Evolutionary conservation across 2,888 invertebrate species (phyloP).

Genomic region (Trachelus stipa): DNA sequence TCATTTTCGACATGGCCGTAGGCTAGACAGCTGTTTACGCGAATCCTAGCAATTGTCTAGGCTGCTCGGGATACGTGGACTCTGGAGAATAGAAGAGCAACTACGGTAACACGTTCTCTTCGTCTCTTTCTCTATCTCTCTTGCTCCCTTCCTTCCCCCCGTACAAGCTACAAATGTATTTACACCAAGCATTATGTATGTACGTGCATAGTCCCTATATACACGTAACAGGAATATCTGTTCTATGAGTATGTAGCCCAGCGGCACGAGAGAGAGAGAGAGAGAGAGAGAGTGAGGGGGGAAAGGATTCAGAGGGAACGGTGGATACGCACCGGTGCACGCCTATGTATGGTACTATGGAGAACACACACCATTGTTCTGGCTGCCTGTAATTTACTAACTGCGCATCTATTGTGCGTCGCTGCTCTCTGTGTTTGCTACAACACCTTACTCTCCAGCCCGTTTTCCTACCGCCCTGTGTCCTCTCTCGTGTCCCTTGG

Average conservation of each 20-base stretch:
- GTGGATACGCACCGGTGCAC: conserved; percentile 47
- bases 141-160: too few relatives aligned
- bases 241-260: neutral
- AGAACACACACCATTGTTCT: conserved; percentile 41
- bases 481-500: conserved; percentile 11
- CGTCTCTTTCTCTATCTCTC: too few relatives aligned
- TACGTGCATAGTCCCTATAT: neutral
- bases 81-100: too few relatives aligned
- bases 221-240: neutral
- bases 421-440: conserved; percentile 41
- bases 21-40: too few relatives aligned
- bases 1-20: too few relatives aligned
- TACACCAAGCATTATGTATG: neutral
- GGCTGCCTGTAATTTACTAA: conserved; percentile 57
- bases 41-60: too few relatives aligned
- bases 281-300: too few relatives aligned
- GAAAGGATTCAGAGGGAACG: conserved; percentile 27
- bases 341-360: conserved; percentile 27
- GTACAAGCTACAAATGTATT: too few relatives aligned
- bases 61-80: too few relatives aligned
- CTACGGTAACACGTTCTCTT: too few relatives aligned
- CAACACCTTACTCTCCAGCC: conserved; percentile 37
- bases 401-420: conserved; percentile 51
- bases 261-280: too few relatives aligned
- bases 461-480: conserved; percentile 21